Evolutionary conservation across 2,113 vertebrate genomes (phyloP), one percentile per base, ranked within the genome.

Genomic region (Panthera tigris): DNA sequence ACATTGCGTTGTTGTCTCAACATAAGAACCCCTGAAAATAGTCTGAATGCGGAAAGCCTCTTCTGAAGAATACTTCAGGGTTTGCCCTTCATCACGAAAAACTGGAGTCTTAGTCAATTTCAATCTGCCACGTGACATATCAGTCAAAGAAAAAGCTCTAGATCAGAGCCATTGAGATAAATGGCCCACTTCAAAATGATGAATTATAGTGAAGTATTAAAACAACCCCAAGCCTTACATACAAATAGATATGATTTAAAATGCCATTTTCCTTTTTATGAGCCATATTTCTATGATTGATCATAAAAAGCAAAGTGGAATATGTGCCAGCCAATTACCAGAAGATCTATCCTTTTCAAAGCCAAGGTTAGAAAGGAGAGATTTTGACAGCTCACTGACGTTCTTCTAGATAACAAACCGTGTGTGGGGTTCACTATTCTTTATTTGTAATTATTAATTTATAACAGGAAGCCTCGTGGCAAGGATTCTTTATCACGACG

Each of bases 141-240:
- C 41, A 31, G 61, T 57, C 5, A 1, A n/a, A 87, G 69, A 74
- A 33, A 7, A 69, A 61, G 29, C 21, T 57, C 50, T 9, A 78
- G 82, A 39, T 84, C 73, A 65, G n/a, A 84, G 45, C 36, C 76
- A 41, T 23, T 48, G 79, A 93, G 90, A 97, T 68, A 91, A 97
- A 96, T 41, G 79, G 36, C 25, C 96, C 31, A 23, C 45, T 96
- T 96, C 55, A 73, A 80, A 73, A 79, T 88, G 85, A 96, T 93
- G 83, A 87, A 97, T 97, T 82, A 81, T 15, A 48, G 0, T 7
- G 39, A 66, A 11, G 33, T 31, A 48, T 85, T 92, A 87, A 97
- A 86, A 93, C 16, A 45, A 65, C 66, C 41, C 45, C 33, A 65
- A 61, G 91, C 71, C 73, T 87, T 81, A 95, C 68, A 66, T 84